Conservation (phyloP, 2,113 vertebrate species). For the Coregonus clupeaformis region DNA sequence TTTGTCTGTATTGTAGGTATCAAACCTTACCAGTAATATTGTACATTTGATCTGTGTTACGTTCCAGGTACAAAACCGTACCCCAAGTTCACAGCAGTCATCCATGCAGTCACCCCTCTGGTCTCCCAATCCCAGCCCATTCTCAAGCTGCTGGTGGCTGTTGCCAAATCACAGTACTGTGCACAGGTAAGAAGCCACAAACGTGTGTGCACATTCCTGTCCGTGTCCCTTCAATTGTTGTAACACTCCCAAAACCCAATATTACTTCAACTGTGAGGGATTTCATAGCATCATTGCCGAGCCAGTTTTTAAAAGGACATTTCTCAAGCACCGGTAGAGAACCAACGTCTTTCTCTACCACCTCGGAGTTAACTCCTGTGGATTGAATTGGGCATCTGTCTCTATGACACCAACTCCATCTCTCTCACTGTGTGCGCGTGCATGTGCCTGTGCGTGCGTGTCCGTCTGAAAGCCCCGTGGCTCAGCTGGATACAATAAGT, state of each 20-base stretch:
- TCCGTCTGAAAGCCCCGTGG: slow-evolving; percentile 37
- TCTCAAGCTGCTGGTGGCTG: slow-evolving; percentile 93
- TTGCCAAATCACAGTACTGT: slow-evolving; percentile 98
- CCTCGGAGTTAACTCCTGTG: slow-evolving; percentile 31
- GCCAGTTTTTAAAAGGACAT: background rate
- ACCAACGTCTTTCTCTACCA: slow-evolving; percentile 13
- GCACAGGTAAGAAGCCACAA: slow-evolving; percentile 81
- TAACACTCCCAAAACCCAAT: slow-evolving; percentile 10
- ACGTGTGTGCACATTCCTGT: slow-evolving; percentile 1
- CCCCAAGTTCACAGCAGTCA: slow-evolving; percentile 94
- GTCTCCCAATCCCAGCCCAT: slow-evolving; percentile 98
- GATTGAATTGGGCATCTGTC: slow-evolving; percentile 60
- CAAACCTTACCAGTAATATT: background rate
- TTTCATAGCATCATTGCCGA: background rate
- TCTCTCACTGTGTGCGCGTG: no score
- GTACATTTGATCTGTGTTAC: slow-evolving; percentile 30
- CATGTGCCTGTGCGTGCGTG: no score
- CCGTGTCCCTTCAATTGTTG: background rate
- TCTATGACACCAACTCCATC: slow-evolving; percentile 58
- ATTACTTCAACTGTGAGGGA: slow-evolving; percentile 6
- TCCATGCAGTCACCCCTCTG: slow-evolving; percentile 95
- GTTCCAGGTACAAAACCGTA: slow-evolving; percentile 88
- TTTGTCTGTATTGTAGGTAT: background rate
- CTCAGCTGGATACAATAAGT: slow-evolving; percentile 63
- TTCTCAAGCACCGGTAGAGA: background rate